Base-by-base conservation (phyloP, 37 sponge, comb jelly and placozoan genomes). In the Haliclona indistincta region DNA sequence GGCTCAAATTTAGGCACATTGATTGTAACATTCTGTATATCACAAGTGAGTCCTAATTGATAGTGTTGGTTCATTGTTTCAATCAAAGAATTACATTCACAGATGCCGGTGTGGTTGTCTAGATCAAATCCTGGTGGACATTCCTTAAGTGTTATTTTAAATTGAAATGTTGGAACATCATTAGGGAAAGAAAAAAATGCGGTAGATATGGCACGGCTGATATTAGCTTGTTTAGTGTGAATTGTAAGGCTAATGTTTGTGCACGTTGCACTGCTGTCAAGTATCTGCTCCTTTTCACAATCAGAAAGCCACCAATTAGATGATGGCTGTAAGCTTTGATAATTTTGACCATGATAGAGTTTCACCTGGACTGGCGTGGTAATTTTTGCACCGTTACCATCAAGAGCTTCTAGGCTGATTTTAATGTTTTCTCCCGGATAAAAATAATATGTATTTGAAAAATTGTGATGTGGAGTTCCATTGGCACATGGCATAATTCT, bases 391-490 rank as follows among this genome's bases (percentile, higher is more conserved):
- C n/a, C 25, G 7, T 7, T 6, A n/a, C 26, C 60, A 58, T 58
- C 60, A 58, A 58, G 26, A 58, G 60, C 60, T 25, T 20, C 60
- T 20, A 58, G 7, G 11, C 23, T 8, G 7, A 58, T 58, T 25
- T 20, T 20, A 58, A 58, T 25, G 11, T 20, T 58, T 26, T 58
- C 23, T 25, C 60, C 60, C n/a, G 60, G 60, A 58, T 58, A 58
- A 6, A 25, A 6, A n/a, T 8, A 25, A 17, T 49, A 19, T 17
- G 17, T 17, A 49, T 49, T 11, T 49, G 17, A 11, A 49, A 13
- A 23, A 66, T 39, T 78, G 23, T 41, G 56, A 49, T 78, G 78
- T 67, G 55, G 68, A 67, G n/a, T n/a, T n/a, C n/a, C n/a, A n/a
- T n/a, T n/a, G n/a, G n/a, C n/a, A n/a, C n/a, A n/a, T n/a, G n/a